Percentiles rank a stretch among this genome's conserved stretches.
Evolutionary conservation across 2,113 vertebrate species (phyloP).

Genomic region (Carlito syrichta): DNA sequence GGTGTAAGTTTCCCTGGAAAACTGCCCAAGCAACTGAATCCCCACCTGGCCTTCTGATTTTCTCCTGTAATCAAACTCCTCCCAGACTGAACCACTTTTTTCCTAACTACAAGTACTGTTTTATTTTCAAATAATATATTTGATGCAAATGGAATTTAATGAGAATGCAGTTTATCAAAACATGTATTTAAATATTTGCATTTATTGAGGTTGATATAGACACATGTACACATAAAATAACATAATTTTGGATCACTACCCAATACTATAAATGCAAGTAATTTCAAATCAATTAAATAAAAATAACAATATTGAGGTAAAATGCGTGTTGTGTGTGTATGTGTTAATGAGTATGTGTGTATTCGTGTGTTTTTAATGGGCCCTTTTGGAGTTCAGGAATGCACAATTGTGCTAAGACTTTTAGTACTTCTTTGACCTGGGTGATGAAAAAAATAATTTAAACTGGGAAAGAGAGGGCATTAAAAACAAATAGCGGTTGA

Average conservation of each 20-base stretch:
- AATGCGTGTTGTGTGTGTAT: neutral
- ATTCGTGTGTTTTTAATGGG: neutral
- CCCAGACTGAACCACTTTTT: neutral
- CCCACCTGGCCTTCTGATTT: constrained; percentile 55
- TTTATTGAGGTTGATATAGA: neutral
- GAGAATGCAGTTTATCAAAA: neutral
- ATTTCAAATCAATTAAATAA: neutral
- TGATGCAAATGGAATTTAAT: neutral
- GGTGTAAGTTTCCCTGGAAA: constrained; percentile 62
- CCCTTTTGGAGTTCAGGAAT: neutral
- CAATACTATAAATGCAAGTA: neutral
- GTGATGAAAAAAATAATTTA: neutral
- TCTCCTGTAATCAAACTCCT: constrained; percentile 53
- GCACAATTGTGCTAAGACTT: neutral
- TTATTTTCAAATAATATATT: neutral
- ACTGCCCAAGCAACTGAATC: constrained; percentile 62
- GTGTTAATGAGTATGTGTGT: neutral
- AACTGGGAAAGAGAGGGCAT: neutral
- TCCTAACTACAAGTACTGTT: neutral
- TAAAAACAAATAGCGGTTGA: neutral
- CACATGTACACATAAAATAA: neutral
- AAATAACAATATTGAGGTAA: neutral
- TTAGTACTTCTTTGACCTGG: neutral
- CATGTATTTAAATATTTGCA: neutral
- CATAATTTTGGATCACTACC: neutral